These are phyloP conservation scores for Allolobophora icterica DNA, from an alignment of 2,888 invertebrate species.

Conservation along the genomic window DNA sequence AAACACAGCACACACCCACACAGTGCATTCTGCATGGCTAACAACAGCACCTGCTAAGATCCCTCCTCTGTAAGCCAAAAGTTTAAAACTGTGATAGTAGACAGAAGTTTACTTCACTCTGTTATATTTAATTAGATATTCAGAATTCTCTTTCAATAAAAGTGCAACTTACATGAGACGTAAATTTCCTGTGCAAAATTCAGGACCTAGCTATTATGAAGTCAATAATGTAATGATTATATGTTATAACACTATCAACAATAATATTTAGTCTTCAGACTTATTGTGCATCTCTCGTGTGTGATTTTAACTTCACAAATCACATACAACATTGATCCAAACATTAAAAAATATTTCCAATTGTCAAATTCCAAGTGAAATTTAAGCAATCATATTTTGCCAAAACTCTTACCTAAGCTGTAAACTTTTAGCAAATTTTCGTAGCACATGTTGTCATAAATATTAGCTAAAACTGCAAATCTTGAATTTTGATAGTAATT, in stretches of 20 bases:
- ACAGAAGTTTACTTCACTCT: neutral
- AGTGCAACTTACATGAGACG: neutral
- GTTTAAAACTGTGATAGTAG: neutral
- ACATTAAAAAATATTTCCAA: neutral
- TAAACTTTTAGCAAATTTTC: neutral
- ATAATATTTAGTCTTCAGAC: neutral
- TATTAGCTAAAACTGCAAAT: neutral
- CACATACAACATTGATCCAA: neutral
- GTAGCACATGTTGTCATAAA: neutral
- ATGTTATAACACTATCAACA: neutral
- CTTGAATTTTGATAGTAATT: neutral
- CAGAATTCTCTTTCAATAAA: neutral
- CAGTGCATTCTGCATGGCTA: neutral
- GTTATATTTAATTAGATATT: neutral
- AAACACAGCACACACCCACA: neutral
- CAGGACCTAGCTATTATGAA: neutral
- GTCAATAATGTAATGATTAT: neutral
- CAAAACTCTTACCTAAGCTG: neutral
- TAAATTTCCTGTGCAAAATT: too few species aligned
- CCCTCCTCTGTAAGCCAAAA: neutral
- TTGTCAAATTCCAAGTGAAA: constrained; percentile 2
- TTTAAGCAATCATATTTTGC: neutral
- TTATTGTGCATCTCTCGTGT: neutral
- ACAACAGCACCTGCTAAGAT: neutral
- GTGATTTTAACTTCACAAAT: too few species aligned